phyloP scores from a whole-genome alignment of 2,888 invertebrate genomes.

The Drosophila cognata region DNA sequence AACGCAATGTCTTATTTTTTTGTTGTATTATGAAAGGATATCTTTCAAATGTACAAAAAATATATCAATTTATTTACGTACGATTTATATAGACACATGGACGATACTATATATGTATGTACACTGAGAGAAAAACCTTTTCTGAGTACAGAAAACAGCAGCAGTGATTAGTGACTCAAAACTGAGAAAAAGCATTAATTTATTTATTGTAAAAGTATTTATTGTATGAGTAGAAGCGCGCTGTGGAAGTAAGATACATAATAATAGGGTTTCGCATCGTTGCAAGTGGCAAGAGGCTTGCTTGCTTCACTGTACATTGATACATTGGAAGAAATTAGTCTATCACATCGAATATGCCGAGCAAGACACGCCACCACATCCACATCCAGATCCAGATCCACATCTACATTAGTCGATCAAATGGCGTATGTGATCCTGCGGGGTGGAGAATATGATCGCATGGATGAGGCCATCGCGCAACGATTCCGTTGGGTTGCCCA shows the following conservation, averaged over 20 bases:
- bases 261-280: not conserved
- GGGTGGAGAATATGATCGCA: slow-evolving; percentile 89
- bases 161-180: not conserved
- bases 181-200: slow-evolving; percentile 11
- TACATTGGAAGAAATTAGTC: slow-evolving; percentile 3
- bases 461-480: slow-evolving; percentile 91
- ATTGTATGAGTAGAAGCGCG: slow-evolving; percentile 3
- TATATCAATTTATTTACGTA: not conserved
- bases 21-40: not conserved
- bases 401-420: slow-evolving; percentile 63
- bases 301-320: slow-evolving; percentile 6
- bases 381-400: not conserved
- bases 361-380: not conserved
- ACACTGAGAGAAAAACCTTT: not conserved
- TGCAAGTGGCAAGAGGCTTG: not conserved
- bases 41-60: not conserved
- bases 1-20: not conserved
- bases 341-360: slow-evolving; percentile 49
- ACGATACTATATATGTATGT: not conserved
- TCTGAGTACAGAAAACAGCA: not conserved
- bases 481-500: slow-evolving; percentile 89
- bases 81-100: not conserved
- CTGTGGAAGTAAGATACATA: slow-evolving; percentile 1
- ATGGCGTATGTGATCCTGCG: slow-evolving; percentile 79
- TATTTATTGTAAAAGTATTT: slow-evolving; percentile 4